Base-by-base conservation (phyloP, 53 echinoderm and acorn worm species). In the Temnopleurus reevesii region DNA sequence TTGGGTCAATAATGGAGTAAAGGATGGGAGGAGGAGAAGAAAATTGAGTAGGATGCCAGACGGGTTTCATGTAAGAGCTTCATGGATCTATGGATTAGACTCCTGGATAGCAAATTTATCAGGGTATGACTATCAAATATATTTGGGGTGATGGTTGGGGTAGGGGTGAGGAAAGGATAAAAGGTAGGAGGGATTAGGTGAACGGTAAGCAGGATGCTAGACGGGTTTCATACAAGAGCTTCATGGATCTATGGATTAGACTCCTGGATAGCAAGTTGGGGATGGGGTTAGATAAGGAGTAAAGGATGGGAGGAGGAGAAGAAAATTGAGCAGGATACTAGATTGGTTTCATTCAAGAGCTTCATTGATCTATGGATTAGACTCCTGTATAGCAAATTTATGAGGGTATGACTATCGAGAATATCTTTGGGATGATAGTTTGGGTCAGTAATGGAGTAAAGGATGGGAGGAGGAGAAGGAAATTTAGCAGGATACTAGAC, bases 221-320 rank as follows among this genome's bases (percentile, higher is more conserved):
- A 79, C 77, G 86, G 59, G 89, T 94, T 41, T 92, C 95, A 5
- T 98, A 91, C 90, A 94, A 92, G 53, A 94, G 94, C 64, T 98
- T 94, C 76, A 76, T 96, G 23, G 92, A 94, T 35, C 85, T 98
- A 45, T 98, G 98, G 98, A 84, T 90, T 27, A 90, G 93, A 57
- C 92, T 98, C 10, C 94, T 98, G 44, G 98, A 98, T 84, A 98
- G 98, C 58, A 89, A 91, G 41, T 81, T 92, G n/a, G n/a, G n/a
- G n/a, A n/a, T n/a, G n/a, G n/a, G n/a, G n/a, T n/a, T n/a, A n/a
- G n/a, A n/a, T n/a, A n/a, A n/a, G n/a, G n/a, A n/a, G n/a, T n/a
- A n/a, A n/a, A n/a, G n/a, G n/a, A n/a, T n/a, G n/a, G n/a, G 87
- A 46, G 12, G 92, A 95, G 24, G 89, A 90, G 28, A 90, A 88